A percentile compares a stretch with the other conserved stretches of the same genome.
Evolutionary conservation across 2,888 invertebrate species (phyloP).

Genomic region (Mythimna pallens): DNA sequence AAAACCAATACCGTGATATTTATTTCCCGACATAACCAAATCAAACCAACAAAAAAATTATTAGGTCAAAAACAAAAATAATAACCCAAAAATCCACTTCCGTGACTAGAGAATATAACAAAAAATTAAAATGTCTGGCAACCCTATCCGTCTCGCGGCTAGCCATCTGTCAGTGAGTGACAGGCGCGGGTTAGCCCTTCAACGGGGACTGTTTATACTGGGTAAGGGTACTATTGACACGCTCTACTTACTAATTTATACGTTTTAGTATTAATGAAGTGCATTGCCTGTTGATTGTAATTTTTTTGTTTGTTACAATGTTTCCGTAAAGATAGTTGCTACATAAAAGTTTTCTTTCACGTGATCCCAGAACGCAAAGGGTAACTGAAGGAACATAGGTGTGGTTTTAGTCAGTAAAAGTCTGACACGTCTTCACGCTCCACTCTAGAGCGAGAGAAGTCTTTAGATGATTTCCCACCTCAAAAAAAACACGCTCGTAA

Average conservation of each 20-base stretch:
- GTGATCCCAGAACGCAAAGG: no score
- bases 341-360: neutral
- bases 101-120: constrained; percentile 54
- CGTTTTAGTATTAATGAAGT: constrained; percentile 52
- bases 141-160: constrained; percentile 68
- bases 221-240: constrained; percentile 58
- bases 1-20: neutral
- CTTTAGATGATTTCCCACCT: no score
- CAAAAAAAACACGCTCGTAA: no score
- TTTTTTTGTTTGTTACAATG: constrained; percentile 7
- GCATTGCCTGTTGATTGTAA: constrained; percentile 26
- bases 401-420: no score
- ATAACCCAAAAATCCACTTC: constrained; percentile 50
- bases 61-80: constrained; percentile 52
- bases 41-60: constrained; percentile 9
- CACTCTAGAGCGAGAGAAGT: no score
- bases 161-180: constrained; percentile 79
- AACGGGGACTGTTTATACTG: constrained; percentile 64
- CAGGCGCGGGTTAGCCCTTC: constrained; percentile 69
- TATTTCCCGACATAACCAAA: neutral
- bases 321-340: neutral
- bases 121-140: constrained; percentile 64
- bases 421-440: no score
- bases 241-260: constrained; percentile 60
- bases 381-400: no score